Evolutionary conservation across 2,888 invertebrate genomes (phyloP).

Genomic region (Limnephilus lunatus): DNA sequence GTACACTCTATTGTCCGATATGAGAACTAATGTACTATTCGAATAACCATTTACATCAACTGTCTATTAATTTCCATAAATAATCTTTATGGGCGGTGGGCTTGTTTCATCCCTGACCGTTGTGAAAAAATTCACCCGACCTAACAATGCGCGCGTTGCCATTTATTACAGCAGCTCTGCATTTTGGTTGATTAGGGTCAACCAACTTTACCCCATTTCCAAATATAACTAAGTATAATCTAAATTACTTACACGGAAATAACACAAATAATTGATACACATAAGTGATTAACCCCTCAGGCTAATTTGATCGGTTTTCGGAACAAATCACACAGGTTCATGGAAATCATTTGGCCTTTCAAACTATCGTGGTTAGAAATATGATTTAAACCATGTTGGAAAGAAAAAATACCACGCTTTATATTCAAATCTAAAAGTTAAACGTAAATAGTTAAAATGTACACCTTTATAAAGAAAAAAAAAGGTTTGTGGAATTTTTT

Average conservation of each 20-base stretch:
- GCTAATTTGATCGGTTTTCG: no score
- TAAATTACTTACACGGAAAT: no score
- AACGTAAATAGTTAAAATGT: no score
- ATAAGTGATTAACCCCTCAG: neutral
- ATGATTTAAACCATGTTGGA: no score
- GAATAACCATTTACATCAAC: neutral
- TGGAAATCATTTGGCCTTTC: no score
- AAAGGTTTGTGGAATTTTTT: no score
- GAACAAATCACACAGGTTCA: no score
- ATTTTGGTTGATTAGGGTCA: slow-evolving; percentile 14
- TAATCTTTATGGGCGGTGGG: neutral
- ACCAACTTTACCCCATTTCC: neutral
- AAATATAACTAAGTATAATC: neutral
- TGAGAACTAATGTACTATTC: neutral
- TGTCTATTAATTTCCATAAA: neutral
- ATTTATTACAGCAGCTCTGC: slow-evolving; percentile 13
- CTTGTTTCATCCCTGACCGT: neutral
- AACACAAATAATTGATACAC: no score
- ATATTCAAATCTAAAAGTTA: no score
- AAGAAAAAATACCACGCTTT: no score
- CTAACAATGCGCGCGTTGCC: neutral
- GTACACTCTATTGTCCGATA: neutral
- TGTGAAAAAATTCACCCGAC: neutral
- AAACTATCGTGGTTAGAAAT: no score
- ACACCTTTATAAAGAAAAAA: no score